Base-by-base conservation (phyloP, 2,113 vertebrate genomes). In the Spermophilus dauricus region DNA sequence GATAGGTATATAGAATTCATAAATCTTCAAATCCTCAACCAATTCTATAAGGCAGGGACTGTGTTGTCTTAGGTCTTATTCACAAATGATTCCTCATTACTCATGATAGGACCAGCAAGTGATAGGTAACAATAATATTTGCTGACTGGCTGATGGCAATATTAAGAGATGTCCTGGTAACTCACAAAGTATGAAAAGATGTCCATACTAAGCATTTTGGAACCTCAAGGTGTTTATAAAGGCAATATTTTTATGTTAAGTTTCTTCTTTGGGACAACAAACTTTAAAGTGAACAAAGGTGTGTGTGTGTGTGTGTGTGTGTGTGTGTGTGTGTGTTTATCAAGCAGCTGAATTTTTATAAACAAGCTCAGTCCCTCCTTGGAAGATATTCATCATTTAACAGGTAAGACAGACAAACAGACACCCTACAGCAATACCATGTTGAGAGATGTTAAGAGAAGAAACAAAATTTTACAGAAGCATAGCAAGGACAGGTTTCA, bases 131-230 rank as follows among this genome's bases (percentile, higher is more conserved):
- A 95, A 56, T 18, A 51, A 51, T 77, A n/a, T 90, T 82, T 95
- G 26, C 77, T 95, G 65, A 84, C 48, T 61, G 6, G 37, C 9
- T 73, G 61, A 86, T 58, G 22, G 77, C 42, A 70, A 65, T 42
- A 34, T 80, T 76, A 45, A 95, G 84, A 89, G 88, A 94, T 91
- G 39, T 32, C 17, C 76, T 84, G 24, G 37, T 56, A 70, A 86
- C 17, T 70, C 45, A 73, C 58, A 75, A 58, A 96, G 67, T 73
- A 77, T 67, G 34, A 82, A 81, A 93, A 72, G 30, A 93, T 94
- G 20, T 51, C 39, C 65, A 86, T 82, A 73, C 56, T 87, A 83
- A 96, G 73, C 56, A 53, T 87, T 96, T 94, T 63, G 20, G 76
- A 45, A 95, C 76, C 32, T 72, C 7, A 30, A 70, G 28, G 39